Evolutionary conservation across 2,888 invertebrate genomes (phyloP).

Genomic region (Rhopalosiphum nymphaeae): DNA sequence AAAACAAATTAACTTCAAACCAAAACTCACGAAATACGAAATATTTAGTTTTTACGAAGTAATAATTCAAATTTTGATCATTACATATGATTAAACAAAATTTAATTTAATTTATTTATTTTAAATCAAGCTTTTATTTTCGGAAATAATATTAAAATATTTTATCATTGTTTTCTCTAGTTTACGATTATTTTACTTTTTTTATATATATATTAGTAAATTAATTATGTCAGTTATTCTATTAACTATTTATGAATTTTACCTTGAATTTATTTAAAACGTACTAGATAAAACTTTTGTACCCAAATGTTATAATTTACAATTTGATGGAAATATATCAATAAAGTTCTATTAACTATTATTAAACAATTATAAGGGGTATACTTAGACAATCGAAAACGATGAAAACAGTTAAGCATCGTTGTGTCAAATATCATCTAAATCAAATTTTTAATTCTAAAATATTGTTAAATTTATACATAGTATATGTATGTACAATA

Average conservation of each 20-base stretch:
- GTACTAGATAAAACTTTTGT: neutral
- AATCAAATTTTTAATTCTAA: neutral
- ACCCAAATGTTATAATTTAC: neutral
- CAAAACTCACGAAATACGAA: no score
- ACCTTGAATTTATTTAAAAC: no score
- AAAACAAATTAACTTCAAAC: no score
- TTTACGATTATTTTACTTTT: neutral
- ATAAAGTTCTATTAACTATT: neutral
- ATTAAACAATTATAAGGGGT: neutral
- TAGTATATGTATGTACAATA: neutral
- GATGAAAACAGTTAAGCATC: neutral
- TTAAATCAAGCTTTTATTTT: neutral
- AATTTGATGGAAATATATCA: neutral
- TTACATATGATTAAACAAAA: neutral
- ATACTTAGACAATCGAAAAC: neutral
- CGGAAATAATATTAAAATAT: no score
- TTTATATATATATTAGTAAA: neutral
- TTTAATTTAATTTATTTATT: neutral
- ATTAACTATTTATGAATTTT: neutral
- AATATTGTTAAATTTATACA: no score
- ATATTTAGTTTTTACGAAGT: neutral
- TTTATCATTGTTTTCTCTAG: neutral
- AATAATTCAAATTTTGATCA: no score
- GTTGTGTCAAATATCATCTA: neutral
- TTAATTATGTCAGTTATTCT: neutral